Evolutionary conservation across 2,113 vertebrate genomes (phyloP).

Genomic region (Elachura formosa): DNA sequence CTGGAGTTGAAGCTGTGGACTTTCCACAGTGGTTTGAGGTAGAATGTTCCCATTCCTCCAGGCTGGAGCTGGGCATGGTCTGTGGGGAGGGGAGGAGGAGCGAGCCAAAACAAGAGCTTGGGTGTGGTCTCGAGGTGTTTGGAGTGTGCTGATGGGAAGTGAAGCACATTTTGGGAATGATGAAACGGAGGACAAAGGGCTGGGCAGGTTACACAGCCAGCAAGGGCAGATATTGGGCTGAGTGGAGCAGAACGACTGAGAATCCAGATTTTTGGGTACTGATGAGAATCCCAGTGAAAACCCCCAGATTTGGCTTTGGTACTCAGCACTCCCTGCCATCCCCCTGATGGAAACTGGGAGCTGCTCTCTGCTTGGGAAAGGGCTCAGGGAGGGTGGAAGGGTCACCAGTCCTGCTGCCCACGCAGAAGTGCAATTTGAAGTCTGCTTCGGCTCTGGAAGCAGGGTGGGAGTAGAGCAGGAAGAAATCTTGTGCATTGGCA

Average conservation of each 20-base stretch:
- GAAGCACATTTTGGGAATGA: rapidly evolving
- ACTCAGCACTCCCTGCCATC: neutral
- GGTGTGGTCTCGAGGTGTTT: rapidly evolving
- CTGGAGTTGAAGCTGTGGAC: too few species aligned
- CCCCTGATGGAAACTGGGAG: neutral
- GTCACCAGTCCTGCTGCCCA: neutral
- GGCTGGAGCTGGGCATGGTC: neutral
- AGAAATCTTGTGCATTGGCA: neutral
- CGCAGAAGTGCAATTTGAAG: rapidly evolving
- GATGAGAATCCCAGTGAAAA: neutral
- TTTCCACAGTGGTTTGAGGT: neutral
- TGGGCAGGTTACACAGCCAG: too few species aligned
- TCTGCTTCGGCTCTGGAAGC: neutral
- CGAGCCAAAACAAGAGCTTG: neutral
- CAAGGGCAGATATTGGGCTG: neutral
- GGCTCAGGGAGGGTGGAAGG: neutral
- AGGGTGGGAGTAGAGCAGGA: neutral
- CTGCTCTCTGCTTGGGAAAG: neutral
- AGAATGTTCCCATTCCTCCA: neutral
- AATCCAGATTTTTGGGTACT: neutral
- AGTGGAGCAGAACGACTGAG: neutral
- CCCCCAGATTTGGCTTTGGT: neutral
- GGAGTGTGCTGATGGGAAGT: rapidly evolving
- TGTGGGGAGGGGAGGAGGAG: neutral
- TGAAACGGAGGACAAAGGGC: neutral